A percentile compares a stretch with the other conserved stretches of the same genome.
Conservation (phyloP, 2,797 vertebrate species). For the Ctenopoma multispine region DNA sequence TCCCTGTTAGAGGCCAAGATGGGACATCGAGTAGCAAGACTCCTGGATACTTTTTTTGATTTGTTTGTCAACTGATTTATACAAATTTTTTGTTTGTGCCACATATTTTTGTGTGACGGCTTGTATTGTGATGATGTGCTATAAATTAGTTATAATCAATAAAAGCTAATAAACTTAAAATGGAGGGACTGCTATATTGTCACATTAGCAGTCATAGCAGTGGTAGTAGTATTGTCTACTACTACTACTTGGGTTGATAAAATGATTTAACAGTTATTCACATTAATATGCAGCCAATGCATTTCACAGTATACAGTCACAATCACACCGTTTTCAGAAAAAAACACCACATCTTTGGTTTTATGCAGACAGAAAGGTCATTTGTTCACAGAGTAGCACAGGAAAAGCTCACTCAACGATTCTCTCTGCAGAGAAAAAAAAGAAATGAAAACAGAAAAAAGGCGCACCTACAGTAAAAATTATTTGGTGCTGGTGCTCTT, state of each 20-base stretch:
- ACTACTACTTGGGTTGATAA: neutral
- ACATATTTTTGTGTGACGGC: neutral
- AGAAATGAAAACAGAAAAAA: too few species aligned
- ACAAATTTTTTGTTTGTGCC: neutral
- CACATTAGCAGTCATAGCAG: neutral
- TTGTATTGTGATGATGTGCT: neutral
- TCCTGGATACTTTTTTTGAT: slow-evolving; percentile 72
- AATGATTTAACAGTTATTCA: neutral
- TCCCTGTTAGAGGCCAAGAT: slow-evolving; percentile 51
- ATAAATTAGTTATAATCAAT: neutral
- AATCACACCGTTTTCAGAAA: too few species aligned
- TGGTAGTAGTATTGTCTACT: neutral
- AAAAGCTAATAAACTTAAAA: neutral
- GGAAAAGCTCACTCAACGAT: too few species aligned
- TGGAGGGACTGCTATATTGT: neutral
- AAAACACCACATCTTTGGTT: too few species aligned
- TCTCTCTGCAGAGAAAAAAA: too few species aligned
- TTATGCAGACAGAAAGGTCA: too few species aligned
- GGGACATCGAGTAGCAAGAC: slow-evolving; percentile 38
- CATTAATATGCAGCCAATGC: too few species aligned
- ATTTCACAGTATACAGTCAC: too few species aligned
- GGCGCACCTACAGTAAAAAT: too few species aligned
- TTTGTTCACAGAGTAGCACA: too few species aligned
- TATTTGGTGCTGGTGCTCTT: too few species aligned
- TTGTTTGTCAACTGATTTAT: slow-evolving; percentile 63